A percentile compares a stretch with the other conserved stretches of the same genome.
phyloP scores from a whole-genome alignment of 1,140 invertebrate genomes.

The Stegodyphus mimosarum region DNA sequence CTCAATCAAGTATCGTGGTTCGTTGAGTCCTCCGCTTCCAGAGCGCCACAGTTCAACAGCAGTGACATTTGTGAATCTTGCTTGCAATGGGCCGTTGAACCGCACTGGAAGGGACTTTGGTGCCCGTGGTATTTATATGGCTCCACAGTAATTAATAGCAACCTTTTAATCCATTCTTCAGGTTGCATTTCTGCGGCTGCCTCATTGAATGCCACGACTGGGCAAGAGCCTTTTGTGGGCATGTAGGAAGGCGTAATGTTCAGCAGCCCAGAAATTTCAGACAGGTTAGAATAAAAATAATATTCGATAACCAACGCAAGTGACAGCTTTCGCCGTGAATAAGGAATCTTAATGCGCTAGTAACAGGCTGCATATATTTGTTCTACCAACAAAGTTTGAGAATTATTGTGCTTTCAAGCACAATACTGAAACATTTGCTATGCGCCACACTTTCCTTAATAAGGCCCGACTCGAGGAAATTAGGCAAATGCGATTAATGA shows the following conservation, averaged over 20 bases:
- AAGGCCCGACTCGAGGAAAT: slow-evolving; percentile 55
- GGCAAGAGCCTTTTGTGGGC: neutral
- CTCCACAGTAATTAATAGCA: neutral
- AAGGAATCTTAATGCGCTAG: slow-evolving; percentile 9
- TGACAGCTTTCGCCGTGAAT: slow-evolving; percentile 6
- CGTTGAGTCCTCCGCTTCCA: too few species aligned
- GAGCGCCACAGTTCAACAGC: too few species aligned
- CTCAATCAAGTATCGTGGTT: too few species aligned
- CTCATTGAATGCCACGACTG: neutral
- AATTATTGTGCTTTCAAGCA: slow-evolving; percentile 60
- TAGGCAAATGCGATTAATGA: slow-evolving; percentile 61
- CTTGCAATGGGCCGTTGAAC: too few species aligned
- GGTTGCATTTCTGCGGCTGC: neutral
- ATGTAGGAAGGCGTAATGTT: neutral
- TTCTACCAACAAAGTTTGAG: slow-evolving; percentile 55
- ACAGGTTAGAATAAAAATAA: neutral
- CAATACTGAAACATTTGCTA: slow-evolving; percentile 55
- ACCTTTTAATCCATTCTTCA: neutral
- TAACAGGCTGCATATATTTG: slow-evolving; percentile 2
- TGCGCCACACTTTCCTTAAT: slow-evolving; percentile 55
- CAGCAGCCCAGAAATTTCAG: slow-evolving; percentile 13
- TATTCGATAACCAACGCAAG: neutral
- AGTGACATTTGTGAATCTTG: too few species aligned
- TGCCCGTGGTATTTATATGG: neutral
- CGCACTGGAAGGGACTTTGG: neutral